These are phyloP conservation scores for Hylyphantes graminicola DNA, from an alignment of 1,140 invertebrate genomes.

Conservation along the genomic window DNA sequence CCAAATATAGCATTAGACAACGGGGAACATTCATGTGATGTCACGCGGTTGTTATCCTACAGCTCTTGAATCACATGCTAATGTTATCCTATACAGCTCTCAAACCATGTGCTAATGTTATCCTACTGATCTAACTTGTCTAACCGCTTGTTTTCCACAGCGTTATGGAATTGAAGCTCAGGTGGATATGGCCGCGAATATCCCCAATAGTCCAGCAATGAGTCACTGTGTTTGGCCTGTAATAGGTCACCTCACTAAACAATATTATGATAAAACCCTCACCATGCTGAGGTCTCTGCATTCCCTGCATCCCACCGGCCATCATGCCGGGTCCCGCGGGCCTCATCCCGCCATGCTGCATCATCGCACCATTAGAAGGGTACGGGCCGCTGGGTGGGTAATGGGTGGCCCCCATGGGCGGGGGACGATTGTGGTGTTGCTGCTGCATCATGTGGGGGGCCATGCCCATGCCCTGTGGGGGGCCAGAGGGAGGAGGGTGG, in stretches of 20 bases:
- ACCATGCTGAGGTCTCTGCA: conserved; percentile 51
- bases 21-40: too few relatives aligned
- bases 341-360: conserved; percentile 40
- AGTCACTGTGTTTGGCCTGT: background rate
- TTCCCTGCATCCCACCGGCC: conserved; percentile 38
- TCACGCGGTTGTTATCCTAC: too few relatives aligned
- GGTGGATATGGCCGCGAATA: too few relatives aligned
- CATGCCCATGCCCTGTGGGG: conserved; percentile 42
- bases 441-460: conserved; percentile 51
- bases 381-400: conserved; percentile 48
- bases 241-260: background rate
- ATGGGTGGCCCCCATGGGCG: conserved; percentile 43
- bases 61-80: too few relatives aligned
- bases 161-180: too few relatives aligned
- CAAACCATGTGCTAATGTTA: too few relatives aligned
- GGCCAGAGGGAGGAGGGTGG: conserved; percentile 47
- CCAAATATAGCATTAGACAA: too few relatives aligned
- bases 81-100: too few relatives aligned
- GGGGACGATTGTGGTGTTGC: conserved; percentile 39
- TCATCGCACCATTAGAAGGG: conserved; percentile 51
- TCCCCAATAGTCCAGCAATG: too few relatives aligned
- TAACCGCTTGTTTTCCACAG: too few relatives aligned
- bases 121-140: too few relatives aligned
- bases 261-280: background rate
- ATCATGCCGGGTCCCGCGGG: conserved; percentile 50